phyloP scores from a whole-genome alignment of 2,888 invertebrate genomes.

The Oxystoma pomonae region DNA sequence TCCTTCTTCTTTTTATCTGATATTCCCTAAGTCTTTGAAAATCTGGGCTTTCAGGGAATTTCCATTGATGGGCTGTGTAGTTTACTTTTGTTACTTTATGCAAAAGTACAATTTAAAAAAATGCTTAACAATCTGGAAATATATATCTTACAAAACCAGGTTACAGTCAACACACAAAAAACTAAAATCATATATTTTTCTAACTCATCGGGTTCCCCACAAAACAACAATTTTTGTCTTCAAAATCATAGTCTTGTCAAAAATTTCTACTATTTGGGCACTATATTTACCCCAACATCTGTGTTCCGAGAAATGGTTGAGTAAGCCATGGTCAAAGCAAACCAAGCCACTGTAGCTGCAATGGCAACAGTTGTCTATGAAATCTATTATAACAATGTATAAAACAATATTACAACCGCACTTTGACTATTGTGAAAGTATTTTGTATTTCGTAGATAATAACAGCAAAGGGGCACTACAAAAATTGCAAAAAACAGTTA shows the following conservation, averaged over 20 bases:
- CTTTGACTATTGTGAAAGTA: no score
- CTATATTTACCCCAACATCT: neutral
- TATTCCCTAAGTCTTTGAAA: neutral
- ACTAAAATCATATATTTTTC: neutral
- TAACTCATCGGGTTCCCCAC: neutral
- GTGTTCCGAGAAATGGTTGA: neutral
- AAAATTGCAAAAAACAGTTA: no score
- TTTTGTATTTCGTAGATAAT: no score
- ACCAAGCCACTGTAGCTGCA: neutral
- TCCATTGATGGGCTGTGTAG: neutral
- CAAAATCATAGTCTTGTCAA: neutral
- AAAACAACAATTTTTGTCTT: neutral
- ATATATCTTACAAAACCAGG: neutral
- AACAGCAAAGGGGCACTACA: no score
- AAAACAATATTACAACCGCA: no score
- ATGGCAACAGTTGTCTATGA: neutral
- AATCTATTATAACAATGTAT: no score
- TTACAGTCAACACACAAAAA: neutral
- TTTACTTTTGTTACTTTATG: neutral
- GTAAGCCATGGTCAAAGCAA: neutral
- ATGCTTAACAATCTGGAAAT: neutral
- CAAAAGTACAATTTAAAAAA: neutral
- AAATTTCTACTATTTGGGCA: neutral
- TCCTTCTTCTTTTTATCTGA: neutral
- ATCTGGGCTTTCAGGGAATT: neutral